Evolutionary conservation across 2,888 invertebrate species (phyloP), one percentile per base, ranked within the genome.

Genomic region (Campopleginae sp.): DNA sequence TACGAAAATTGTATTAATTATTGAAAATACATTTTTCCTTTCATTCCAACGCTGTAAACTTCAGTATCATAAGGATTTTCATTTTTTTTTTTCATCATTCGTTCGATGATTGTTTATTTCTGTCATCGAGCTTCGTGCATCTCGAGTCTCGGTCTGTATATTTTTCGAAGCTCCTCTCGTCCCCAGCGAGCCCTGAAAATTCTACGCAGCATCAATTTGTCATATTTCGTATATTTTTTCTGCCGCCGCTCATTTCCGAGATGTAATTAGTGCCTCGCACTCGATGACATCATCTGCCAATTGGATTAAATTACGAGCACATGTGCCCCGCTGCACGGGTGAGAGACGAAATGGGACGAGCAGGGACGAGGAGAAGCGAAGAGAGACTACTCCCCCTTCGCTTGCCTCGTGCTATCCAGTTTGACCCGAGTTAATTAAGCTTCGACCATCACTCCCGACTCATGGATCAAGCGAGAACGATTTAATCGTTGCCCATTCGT

Each of bases 231-330:
- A 72, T 66, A 33, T 72, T 51, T 78, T 58, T 76, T 23, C 77
- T 54, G 33, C 23, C 44, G 33, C 31, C 75, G 75, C 82, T 10
- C 78, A 80, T 86, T 88, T 87, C 70, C 82, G 78, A 85, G 84
- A 81, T 83, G 84, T 83, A 86, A 88, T 88, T 88, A 88, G 86
- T 81, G 84, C 33, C 80, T 63, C 75, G 81, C 58, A 80, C 75
- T 42, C 85, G n/a, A 88, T 88, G 88, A 87, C 87, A 88, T 88
- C 88, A 88, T 85, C 75, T 77, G 80, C 82, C 74, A 88, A 86
- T 88, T 88, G 88, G 86, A 86, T 86, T 75, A 87, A 87, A 85
- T 80, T 77, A 77, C 79, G 80, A 51, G 48, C 79, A 82, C 70
- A 84, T 85, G 80, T 84, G 84, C 38, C 38, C 38, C 38, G 38